Conservation (phyloP, 2,888 invertebrate genomes). For the Trichopoda pennipes region DNA sequence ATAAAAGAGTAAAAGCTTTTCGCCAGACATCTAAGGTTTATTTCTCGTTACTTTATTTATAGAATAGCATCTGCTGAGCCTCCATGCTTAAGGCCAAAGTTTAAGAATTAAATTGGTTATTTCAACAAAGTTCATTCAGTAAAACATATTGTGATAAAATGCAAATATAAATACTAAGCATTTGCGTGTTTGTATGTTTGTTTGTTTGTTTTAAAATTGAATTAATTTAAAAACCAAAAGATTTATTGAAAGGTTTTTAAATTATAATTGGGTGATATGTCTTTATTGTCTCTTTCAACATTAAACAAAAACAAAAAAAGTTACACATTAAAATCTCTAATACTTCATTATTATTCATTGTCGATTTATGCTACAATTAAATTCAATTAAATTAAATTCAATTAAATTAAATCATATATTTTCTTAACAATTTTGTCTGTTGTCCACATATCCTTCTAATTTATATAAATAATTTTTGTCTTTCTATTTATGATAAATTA, state of each 20-base stretch:
- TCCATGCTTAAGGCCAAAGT: too few relatives aligned
- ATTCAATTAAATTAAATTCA: too few relatives aligned
- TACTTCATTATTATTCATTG: slow-evolving; percentile 29
- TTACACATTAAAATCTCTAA: slow-evolving; percentile 5
- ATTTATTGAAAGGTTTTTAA: background rate
- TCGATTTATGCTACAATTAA: slow-evolving; percentile 21
- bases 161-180: too few relatives aligned
- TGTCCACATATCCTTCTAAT: background rate
- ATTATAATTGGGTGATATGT: slow-evolving; percentile 33
- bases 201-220: background rate
- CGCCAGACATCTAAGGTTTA: too few relatives aligned
- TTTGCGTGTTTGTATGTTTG: background rate
- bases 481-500: slow-evolving; percentile 3
- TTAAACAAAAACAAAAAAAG: slow-evolving; percentile 14
- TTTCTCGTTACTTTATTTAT: too few relatives aligned
- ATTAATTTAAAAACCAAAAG: background rate
- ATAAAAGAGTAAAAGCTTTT: too few relatives aligned
- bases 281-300: slow-evolving; percentile 59
- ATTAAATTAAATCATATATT: background rate
- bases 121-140: too few relatives aligned
- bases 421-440: background rate
- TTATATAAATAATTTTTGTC: slow-evolving; percentile 24
- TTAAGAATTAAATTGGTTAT: too few relatives aligned
- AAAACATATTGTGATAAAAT: too few relatives aligned
- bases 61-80: too few relatives aligned